phyloP scores from a whole-genome alignment of 2,113 vertebrate genomes.

The Tor tambroides region DNA sequence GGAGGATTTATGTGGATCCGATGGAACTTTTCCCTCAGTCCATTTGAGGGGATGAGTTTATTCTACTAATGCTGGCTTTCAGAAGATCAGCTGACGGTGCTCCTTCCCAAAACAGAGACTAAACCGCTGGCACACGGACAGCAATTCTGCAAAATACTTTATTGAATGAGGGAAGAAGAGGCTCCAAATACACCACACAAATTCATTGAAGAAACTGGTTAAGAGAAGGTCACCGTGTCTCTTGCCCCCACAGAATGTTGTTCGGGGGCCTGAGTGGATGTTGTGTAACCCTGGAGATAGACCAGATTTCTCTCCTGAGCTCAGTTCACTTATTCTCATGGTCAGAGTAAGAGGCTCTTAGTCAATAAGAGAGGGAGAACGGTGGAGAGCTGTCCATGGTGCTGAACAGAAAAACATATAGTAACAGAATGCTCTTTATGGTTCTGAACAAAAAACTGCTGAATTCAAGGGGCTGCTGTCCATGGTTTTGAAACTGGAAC shows the following conservation, averaged over 20 bases:
- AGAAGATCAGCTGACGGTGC: background rate
- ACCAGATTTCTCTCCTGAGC: background rate
- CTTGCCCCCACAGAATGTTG: constrained; percentile 13
- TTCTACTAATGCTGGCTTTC: constrained; percentile 29
- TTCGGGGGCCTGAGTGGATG: background rate
- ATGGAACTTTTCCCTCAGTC: background rate
- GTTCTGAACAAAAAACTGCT: constrained; percentile 1
- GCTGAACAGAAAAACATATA: background rate
- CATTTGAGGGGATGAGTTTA: constrained; percentile 28
- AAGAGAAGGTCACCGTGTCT: background rate
- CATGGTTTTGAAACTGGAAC: constrained; percentile 31
- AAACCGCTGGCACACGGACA: background rate
- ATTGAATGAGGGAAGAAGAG: background rate
- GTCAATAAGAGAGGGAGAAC: background rate
- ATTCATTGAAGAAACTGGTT: background rate
- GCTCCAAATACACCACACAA: background rate
- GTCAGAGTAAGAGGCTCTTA: constrained; percentile 9
- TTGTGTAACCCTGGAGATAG: constrained; percentile 8
- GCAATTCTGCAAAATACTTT: background rate
- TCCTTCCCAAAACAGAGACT: background rate
- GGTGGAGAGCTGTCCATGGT: background rate
- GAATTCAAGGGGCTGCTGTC: background rate
- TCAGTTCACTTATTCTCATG: constrained; percentile 16
- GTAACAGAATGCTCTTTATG: background rate
- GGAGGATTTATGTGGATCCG: background rate